Evolutionary conservation across 1,140 invertebrate species (phyloP), one percentile per base, ranked within the genome.

Genomic region (Leptopilina clavipes): DNA sequence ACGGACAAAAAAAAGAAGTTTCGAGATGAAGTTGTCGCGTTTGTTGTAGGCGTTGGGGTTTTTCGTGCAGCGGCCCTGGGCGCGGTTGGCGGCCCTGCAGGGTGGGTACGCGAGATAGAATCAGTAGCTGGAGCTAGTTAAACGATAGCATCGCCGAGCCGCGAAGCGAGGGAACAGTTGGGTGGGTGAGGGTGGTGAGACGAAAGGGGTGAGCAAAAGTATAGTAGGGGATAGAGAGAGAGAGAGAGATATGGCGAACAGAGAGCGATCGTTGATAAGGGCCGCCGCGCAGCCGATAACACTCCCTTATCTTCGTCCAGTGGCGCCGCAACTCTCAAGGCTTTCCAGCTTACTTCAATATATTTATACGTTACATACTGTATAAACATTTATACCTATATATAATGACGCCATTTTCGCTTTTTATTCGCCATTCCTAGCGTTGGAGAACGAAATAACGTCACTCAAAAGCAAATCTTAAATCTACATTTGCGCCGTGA

Each of bases 101-200:
- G 88, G 86, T 88, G 86, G 86, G 86, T 88, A 88, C 83, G 82
- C 83, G 81, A 86, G 89, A 90, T 90, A 90, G 84, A 90, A 90
- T 90, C 89, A 87, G 89, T 90, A 89, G 87, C 89, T 89, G 89
- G 88, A 90, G 89, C 89, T 90, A 90, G 89, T 90, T 90, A 90
- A 86, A 86, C 83, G 89, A 90, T 90, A 90, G 82, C 81, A 90
- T 90, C 89, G 87, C 82, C 78, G 84, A 86, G 87, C 85, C 85
- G 88, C 87, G 87, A 86, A 83, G 80, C 85, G 82, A 87, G 86
- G 87, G 84, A 85, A 85, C 83, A 77, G 76, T 81, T 59, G 78
- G 74, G 65, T 76, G 80, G 77, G 79, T 72, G 72, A 40, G 52
- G 73, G 76, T 73, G 75, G 77, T 44, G 76, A 65, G 74, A 56